Conservation (phyloP, 2,113 vertebrate genomes). For the Anseranas semipalmata region DNA sequence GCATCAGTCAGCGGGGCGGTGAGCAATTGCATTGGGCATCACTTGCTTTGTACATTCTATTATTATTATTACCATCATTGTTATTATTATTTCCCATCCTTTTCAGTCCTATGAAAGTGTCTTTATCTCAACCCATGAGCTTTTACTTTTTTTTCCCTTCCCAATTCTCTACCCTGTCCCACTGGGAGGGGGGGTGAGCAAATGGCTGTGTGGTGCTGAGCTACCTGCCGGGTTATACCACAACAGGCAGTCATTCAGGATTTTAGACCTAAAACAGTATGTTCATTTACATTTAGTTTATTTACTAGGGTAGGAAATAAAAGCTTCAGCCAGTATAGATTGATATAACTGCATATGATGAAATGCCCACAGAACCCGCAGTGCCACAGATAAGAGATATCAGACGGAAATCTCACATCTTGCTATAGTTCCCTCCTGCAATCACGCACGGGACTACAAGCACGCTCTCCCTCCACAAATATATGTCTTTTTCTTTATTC, state of each 20-base stretch:
- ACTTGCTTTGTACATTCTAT: too few relatives aligned
- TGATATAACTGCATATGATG: rapidly evolving
- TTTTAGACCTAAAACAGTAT: rapidly evolving
- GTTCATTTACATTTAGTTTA: rapidly evolving
- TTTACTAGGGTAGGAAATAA: rapidly evolving
- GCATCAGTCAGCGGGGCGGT: too few relatives aligned
- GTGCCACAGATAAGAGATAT: background rate
- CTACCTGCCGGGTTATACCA: too few relatives aligned
- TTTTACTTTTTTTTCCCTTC: too few relatives aligned
- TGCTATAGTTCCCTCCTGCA: background rate
- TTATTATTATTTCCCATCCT: too few relatives aligned
- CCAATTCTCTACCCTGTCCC: too few relatives aligned
- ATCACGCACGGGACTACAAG: rapidly evolving
- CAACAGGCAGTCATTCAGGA: rapidly evolving
- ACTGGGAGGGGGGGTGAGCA: too few relatives aligned
- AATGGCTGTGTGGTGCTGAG: too few relatives aligned
- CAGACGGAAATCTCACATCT: rapidly evolving
- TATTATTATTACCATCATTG: too few relatives aligned
- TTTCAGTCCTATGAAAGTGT: too few relatives aligned
- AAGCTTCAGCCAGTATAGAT: rapidly evolving
- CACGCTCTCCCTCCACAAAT: rapidly evolving
- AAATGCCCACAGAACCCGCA: background rate
- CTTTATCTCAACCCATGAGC: too few relatives aligned
- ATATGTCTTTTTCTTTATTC: rapidly evolving
- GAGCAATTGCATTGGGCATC: too few relatives aligned